Evolutionary conservation across 2,797 vertebrate species (phyloP).

Genomic region (Enteromius treurensis): DNA sequence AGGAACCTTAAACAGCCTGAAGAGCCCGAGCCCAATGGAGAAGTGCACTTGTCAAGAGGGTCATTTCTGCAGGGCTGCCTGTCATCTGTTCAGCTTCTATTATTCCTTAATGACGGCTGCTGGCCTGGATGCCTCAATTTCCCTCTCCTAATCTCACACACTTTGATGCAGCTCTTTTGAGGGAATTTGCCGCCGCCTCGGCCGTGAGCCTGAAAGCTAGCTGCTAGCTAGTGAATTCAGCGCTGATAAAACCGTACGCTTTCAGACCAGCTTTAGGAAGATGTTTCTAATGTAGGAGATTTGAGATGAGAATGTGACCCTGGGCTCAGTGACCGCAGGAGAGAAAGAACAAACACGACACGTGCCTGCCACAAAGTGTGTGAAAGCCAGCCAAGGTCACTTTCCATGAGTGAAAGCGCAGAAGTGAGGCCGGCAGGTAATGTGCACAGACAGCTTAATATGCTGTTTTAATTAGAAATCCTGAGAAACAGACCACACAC

Average conservation of each 20-base stretch:
- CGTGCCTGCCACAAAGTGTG: neutral
- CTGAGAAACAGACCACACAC: neutral
- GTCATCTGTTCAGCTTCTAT: constrained; percentile 20
- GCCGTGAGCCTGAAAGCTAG: neutral
- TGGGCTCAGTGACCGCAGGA: neutral
- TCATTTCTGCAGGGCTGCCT: constrained; percentile 15
- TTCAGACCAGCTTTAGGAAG: neutral
- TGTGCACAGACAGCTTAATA: constrained; percentile 39
- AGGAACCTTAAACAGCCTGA: constrained; percentile 35
- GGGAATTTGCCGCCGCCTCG: neutral
- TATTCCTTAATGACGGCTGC: constrained; percentile 32
- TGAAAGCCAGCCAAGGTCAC: neutral
- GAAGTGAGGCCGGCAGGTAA: constrained; percentile 42
- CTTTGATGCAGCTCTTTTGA: constrained; percentile 21
- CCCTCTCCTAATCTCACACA: neutral
- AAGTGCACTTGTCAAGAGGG: constrained; percentile 37
- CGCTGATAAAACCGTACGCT: neutral
- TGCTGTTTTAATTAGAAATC: constrained; percentile 52
- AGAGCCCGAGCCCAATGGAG: constrained; percentile 42
- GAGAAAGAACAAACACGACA: neutral
- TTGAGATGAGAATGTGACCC: constrained; percentile 1
- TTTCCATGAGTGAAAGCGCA: constrained; percentile 4
- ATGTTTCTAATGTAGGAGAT: neutral
- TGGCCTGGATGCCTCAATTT: constrained; percentile 35
- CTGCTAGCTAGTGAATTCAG: neutral